phyloP scores from a whole-genome alignment of 2,888 invertebrate species.

The Fissipunctia ypsillon region DNA sequence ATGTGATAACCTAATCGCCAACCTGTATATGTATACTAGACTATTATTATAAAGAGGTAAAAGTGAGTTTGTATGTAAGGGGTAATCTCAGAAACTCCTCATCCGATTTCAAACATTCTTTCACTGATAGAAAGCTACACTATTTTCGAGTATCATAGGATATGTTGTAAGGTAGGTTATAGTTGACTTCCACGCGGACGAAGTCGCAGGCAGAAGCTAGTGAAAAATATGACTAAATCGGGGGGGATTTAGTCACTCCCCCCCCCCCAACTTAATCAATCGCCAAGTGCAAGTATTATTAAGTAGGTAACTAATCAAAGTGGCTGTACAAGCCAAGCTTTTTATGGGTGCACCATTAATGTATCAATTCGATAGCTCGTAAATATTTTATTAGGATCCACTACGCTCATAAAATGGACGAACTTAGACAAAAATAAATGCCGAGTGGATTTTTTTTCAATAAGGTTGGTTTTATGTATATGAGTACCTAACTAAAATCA shows the following conservation, averaged over 20 bases:
- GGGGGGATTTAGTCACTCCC: too few relatives aligned
- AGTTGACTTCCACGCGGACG: background rate
- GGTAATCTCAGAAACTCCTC: background rate
- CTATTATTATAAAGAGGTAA: background rate
- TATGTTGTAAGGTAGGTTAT: background rate
- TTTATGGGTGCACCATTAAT: constrained; percentile 67
- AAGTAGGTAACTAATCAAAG: constrained; percentile 32
- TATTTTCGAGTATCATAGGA: background rate
- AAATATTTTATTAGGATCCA: constrained; percentile 71
- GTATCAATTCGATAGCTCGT: constrained; percentile 74
- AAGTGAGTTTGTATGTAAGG: background rate
- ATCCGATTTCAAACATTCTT: background rate
- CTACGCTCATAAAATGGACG: constrained; percentile 60
- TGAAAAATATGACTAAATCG: background rate
- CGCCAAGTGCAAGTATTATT: background rate
- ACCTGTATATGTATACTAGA: too few relatives aligned
- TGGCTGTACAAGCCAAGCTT: constrained; percentile 26
- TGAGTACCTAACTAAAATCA: too few relatives aligned
- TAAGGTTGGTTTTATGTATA: too few relatives aligned
- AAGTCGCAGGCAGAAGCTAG: background rate
- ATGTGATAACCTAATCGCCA: too few relatives aligned
- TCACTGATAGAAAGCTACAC: background rate
- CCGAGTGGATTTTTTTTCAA: too few relatives aligned
- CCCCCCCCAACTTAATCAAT: constrained; percentile 12
- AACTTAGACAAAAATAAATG: constrained; percentile 57